Evolutionary conservation across 2,113 vertebrate species (phyloP), one percentile per base, ranked within the genome.

Genomic region (Rhinoptilus africanus): DNA sequence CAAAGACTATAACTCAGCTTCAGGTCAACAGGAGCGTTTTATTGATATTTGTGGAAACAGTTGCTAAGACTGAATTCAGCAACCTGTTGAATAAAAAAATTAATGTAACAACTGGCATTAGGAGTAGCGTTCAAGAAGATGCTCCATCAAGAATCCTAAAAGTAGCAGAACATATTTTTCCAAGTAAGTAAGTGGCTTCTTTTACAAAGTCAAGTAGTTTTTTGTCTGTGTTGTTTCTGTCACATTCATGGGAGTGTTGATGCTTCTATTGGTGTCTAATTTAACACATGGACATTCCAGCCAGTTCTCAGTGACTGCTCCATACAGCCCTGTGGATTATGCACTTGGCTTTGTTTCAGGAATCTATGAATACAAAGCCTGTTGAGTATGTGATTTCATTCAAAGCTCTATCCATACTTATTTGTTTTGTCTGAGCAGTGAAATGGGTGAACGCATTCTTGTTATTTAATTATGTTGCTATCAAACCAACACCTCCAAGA

Each of bases 341-440:
- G n/a, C 34, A 37, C 37, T 96, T 97, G 96, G 97, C 91, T 96
- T 94, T 95, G 48, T 75, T 95, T 97, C 96, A 97, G 92, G 66
- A 96, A 93, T 85, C 77, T 85, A 56, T 92, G 92, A 89, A 89
- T 88, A 91, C 67, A 90, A 94, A 96, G 64, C 83, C 64, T 91
- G 32, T 82, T 84, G 41, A 94, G 45, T 74, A 81, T 92, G 74
- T 86, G 91, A 95, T 91, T 97, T 96, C 47, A 62, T 68, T 78
- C 74, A 89, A 91, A 94, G 63, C 34, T 80, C 68, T 88, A 54
- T 45, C 88, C 35, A 56, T 63, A 45, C 67, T 88, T 88, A 50
- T 9, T 78, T 85, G 15, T 92, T 96, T 83, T 78, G 45, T 81
- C 4, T 27, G 6, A 76, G n/a, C 59, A 59, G 74, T 93, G 71